Evolutionary conservation across 2,113 vertebrate genomes (phyloP).

Genomic region (Hippocampus barbouri): DNA sequence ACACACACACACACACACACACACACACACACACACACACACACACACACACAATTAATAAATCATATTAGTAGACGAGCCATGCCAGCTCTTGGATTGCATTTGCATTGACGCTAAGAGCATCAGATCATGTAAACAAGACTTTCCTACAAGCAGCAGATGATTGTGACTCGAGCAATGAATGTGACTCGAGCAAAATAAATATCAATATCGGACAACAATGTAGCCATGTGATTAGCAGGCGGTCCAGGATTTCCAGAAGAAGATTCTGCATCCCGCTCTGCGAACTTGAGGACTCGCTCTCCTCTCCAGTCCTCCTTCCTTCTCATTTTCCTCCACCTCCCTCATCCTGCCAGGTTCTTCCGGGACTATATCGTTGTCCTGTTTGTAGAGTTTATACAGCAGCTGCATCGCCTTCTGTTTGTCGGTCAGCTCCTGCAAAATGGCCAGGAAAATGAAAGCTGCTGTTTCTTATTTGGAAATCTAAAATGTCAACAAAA

Average conservation of each 20-base stretch:
- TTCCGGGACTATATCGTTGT: conserved; percentile 8
- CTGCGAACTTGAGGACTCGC: not conserved
- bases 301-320: conserved; percentile 11
- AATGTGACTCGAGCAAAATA: not conserved
- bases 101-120: not conserved
- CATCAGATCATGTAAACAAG: not conserved
- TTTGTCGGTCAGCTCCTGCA: conserved; percentile 26
- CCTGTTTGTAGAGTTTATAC: conserved; percentile 20
- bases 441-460: not conserved
- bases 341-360: conserved; percentile 6
- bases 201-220: not conserved
- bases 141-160: not conserved
- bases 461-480: not conserved
- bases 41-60: too few species aligned
- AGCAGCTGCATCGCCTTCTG: conserved; percentile 13
- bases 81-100: not conserved
- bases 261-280: conserved; percentile 48
- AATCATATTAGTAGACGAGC: not conserved
- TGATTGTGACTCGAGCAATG: too few species aligned
- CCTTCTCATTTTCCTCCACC: conserved; percentile 40
- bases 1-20: too few species aligned
- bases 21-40: too few species aligned
- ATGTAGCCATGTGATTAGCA: conserved; percentile 39
- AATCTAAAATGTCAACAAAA: not conserved
- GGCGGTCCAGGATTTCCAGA: conserved; percentile 60